Percentiles rank a stretch among this genome's conserved stretches.
These are phyloP conservation scores for Butorides virescens DNA, from an alignment of 2,113 vertebrate genomes.

Conservation along the genomic window DNA sequence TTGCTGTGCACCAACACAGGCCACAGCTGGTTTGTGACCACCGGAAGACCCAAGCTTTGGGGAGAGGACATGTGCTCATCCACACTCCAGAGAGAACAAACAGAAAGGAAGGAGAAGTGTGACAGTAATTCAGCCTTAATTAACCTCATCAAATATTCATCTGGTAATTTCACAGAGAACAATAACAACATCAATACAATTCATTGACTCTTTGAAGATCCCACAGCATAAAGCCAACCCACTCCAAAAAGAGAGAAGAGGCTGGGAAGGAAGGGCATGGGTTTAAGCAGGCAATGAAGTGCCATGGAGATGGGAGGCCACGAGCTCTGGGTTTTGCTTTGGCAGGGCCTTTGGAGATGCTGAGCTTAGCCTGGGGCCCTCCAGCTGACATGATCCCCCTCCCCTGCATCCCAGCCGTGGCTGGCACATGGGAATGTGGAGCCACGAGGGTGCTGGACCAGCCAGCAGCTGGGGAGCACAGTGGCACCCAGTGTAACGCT, in stretches of 20 bases:
- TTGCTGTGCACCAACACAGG: background rate
- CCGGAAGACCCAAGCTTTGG: background rate
- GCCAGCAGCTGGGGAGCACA: background rate
- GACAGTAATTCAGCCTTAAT: background rate
- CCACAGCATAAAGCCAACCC: background rate
- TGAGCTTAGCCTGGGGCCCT: rapidly evolving
- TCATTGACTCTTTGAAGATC: background rate
- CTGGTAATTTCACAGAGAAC: background rate
- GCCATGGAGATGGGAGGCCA: background rate
- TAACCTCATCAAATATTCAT: background rate
- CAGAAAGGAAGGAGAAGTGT: background rate
- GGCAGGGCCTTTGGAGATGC: background rate
- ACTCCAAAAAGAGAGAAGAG: background rate
- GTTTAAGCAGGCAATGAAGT: background rate
- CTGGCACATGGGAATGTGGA: background rate
- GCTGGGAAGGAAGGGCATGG: background rate
- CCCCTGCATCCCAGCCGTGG: background rate
- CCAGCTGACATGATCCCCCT: background rate
- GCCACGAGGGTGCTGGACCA: background rate
- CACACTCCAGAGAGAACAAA: background rate
- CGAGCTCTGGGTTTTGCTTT: background rate
- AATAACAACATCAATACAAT: background rate
- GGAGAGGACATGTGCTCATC: background rate
- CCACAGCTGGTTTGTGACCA: background rate
- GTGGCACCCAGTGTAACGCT: background rate